Conservation (phyloP, 2,113 vertebrate species). For the Cryptomyrus ogoouensis region DNA sequence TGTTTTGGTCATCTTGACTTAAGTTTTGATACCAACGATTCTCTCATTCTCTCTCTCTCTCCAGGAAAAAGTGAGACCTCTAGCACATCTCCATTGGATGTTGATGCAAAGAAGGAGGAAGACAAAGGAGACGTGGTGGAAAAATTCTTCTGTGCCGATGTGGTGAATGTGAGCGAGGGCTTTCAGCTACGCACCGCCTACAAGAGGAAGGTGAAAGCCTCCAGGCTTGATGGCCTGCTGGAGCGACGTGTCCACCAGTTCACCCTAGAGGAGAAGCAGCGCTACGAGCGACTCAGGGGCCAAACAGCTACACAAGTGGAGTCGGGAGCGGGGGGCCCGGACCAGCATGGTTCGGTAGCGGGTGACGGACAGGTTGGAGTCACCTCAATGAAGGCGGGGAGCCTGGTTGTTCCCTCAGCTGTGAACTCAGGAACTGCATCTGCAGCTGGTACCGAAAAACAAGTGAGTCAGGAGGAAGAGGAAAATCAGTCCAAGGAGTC, state of each 20-base stretch:
- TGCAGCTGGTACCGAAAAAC: not conserved
- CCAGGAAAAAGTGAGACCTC: conserved; percentile 58
- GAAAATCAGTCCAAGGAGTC: not conserved
- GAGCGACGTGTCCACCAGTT: conserved; percentile 93
- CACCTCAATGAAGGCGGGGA: not conserved
- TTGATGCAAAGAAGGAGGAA: conserved; percentile 50
- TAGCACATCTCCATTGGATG: conserved; percentile 41
- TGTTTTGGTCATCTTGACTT: not conserved
- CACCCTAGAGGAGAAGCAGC: conserved; percentile 88
- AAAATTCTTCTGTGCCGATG: conserved; percentile 63
- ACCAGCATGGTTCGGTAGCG: not conserved
- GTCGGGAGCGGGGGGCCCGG: not conserved
- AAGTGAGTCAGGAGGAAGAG: not conserved
- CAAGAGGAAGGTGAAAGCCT: conserved; percentile 88
- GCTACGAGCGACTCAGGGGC: conserved; percentile 73
- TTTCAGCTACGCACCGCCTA: conserved; percentile 90
- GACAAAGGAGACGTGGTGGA: conserved; percentile 40
- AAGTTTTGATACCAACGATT: not conserved
- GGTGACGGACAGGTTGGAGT: not conserved
- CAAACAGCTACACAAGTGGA: not conserved
- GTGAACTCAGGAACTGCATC: not conserved
- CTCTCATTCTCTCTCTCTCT: conserved; percentile 36
- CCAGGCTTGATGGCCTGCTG: conserved; percentile 84
- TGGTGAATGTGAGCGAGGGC: conserved; percentile 95
- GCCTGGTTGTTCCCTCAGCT: not conserved